Conservation (phyloP, 2,113 vertebrate species). For the Eulemur rufifrons region DNA sequence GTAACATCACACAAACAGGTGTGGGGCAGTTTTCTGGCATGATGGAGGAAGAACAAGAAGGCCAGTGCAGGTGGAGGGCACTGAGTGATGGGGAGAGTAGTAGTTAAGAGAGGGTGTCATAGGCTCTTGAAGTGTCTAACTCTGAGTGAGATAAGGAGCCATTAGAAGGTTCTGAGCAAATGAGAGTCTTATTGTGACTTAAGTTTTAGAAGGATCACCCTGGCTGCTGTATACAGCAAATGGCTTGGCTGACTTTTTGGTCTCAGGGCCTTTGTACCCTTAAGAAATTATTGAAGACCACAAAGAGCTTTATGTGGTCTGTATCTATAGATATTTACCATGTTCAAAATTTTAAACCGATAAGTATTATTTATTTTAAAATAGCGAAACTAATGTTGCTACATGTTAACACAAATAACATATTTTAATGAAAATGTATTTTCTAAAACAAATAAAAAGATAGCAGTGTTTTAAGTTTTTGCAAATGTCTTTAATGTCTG, state of each 20-base stretch:
- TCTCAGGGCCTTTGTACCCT: neutral
- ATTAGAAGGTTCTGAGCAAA: neutral
- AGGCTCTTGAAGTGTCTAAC: neutral
- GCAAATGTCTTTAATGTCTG: neutral
- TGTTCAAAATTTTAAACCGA: neutral
- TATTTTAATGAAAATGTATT: neutral
- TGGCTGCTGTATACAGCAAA: neutral
- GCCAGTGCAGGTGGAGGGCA: no score
- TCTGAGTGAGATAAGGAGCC: neutral
- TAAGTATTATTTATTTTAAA: neutral
- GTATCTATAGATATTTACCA: no score
- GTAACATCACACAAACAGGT: neutral
- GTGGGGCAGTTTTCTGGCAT: neutral
- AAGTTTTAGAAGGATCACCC: neutral
- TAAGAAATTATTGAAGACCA: neutral
- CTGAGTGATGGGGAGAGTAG: neutral
- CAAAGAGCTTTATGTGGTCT: neutral
- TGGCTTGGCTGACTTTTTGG: neutral
- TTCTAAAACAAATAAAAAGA: neutral
- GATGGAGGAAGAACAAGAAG: neutral
- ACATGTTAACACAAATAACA: neutral
- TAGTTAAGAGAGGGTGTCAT: neutral
- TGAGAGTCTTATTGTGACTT: neutral
- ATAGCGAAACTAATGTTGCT: neutral
- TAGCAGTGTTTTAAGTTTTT: neutral